A percentile compares a stretch with the other conserved stretches of the same genome.
phyloP scores from a whole-genome alignment of 2,888 invertebrate genomes.

The Ptilodon capucinus region DNA sequence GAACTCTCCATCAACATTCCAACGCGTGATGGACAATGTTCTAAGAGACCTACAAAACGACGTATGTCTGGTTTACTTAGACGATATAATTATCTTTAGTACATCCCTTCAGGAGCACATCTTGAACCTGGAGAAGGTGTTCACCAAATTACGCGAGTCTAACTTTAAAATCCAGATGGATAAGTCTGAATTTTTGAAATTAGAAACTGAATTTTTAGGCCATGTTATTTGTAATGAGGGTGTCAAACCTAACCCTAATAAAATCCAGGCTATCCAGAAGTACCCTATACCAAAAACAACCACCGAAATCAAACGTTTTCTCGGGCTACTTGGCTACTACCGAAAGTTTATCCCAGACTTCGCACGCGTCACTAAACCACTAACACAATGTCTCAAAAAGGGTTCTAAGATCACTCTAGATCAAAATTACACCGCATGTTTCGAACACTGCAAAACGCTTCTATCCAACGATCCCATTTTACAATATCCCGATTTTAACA shows the following conservation, averaged over 20 bases:
- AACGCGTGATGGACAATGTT: constrained; percentile 7
- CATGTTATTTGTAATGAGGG: constrained; percentile 29
- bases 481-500: constrained; percentile 43
- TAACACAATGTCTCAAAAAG: constrained; percentile 27
- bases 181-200: constrained; percentile 31
- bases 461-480: constrained; percentile 38
- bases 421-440: constrained; percentile 21
- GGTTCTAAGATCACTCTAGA: constrained; percentile 11
- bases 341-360: constrained; percentile 34
- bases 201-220: constrained; percentile 28
- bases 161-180: constrained; percentile 34
- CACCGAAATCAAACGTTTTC: constrained; percentile 32
- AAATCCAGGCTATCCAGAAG: constrained; percentile 27
- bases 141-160: constrained; percentile 5
- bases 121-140: constrained; percentile 1
- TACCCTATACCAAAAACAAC: constrained; percentile 31
- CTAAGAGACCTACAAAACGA: not conserved
- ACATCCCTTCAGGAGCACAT: constrained; percentile 2
- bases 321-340: constrained; percentile 35
- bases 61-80: not conserved
- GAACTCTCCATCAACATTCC: constrained; percentile 3
- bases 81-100: constrained; percentile 1
- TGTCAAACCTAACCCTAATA: constrained; percentile 32
- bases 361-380: constrained; percentile 22
- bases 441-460: constrained; percentile 23